Conservation (phyloP, 2,888 invertebrate species). For the Coenonympha arcania region DNA sequence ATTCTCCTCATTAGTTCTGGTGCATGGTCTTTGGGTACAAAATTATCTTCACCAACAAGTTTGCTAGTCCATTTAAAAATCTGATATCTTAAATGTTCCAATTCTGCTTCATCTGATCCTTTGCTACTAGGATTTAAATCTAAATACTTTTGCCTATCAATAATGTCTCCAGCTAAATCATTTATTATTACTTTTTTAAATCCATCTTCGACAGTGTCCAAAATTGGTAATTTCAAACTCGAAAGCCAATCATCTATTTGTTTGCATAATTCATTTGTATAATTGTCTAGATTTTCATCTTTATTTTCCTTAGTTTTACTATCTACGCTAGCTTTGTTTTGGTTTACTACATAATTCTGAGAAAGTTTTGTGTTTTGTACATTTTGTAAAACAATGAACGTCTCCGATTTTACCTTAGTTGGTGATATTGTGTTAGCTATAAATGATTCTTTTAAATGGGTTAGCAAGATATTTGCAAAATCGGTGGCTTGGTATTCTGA, state of each 20-base stretch:
- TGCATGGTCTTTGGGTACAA: conserved; percentile 39
- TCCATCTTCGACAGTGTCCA: conserved; percentile 30
- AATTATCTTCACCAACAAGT: conserved; percentile 40
- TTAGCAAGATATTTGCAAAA: conserved; percentile 34
- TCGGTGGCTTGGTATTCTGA: conserved; percentile 33
- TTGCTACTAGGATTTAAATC: conserved; percentile 36
- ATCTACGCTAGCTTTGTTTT: neutral
- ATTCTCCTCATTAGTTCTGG: conserved; percentile 44
- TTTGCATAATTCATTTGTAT: conserved; percentile 33
- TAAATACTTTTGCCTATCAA: conserved; percentile 51
- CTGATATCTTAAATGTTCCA: conserved; percentile 53
- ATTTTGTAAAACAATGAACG: conserved; percentile 37
- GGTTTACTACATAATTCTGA: neutral
- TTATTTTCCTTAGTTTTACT: conserved; percentile 19
- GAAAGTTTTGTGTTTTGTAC: conserved; percentile 8
- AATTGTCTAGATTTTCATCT: conserved; percentile 23
- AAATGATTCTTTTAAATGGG: conserved; percentile 29
- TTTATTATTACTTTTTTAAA: conserved; percentile 38
- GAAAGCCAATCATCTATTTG: conserved; percentile 50
- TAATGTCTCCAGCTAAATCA: conserved; percentile 50
- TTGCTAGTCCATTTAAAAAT: conserved; percentile 59
- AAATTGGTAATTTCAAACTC: conserved; percentile 34
- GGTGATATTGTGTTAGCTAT: conserved; percentile 11
- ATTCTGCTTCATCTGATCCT: conserved; percentile 37
- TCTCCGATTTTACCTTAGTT: conserved; percentile 28